Conservation (phyloP, 1,140 invertebrate species). For the Rhynchophorus ferrugineus region DNA sequence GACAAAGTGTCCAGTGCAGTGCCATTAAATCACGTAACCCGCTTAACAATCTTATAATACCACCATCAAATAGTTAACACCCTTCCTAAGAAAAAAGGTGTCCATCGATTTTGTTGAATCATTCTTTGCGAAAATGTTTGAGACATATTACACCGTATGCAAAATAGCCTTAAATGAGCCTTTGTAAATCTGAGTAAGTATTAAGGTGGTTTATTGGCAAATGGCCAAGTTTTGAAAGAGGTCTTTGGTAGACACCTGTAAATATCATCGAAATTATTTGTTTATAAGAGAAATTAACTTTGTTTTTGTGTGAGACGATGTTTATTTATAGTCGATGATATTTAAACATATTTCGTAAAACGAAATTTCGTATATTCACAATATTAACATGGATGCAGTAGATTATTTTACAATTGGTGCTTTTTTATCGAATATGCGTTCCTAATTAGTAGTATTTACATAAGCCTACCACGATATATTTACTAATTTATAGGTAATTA, state of each 20-base stretch:
- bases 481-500: no score
- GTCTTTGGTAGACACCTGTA: slow-evolving; percentile 33
- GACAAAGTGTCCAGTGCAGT: slow-evolving; percentile 23
- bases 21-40: slow-evolving; percentile 9
- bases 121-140: slow-evolving; percentile 20
- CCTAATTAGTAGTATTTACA: no score
- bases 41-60: slow-evolving; percentile 24
- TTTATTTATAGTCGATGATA: background rate
- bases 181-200: slow-evolving; percentile 32
- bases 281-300: slow-evolving; percentile 6
- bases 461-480: no score
- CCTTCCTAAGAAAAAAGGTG: slow-evolving; percentile 24
- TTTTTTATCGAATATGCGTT: no score
- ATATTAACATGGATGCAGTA: no score
- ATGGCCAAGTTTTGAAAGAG: slow-evolving; percentile 30
- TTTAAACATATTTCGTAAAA: no score
- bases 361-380: no score
- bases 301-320: background rate
- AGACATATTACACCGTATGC: slow-evolving; percentile 23
- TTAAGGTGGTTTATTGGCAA: slow-evolving; percentile 35
- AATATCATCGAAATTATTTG: slow-evolving; percentile 19
- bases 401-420: no score
- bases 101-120: slow-evolving; percentile 32
- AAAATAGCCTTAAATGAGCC: slow-evolving; percentile 32
- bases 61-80: slow-evolving; percentile 16